Base-by-base conservation (phyloP, 2,797 vertebrate species). In the Artibeus jamaicensis region DNA sequence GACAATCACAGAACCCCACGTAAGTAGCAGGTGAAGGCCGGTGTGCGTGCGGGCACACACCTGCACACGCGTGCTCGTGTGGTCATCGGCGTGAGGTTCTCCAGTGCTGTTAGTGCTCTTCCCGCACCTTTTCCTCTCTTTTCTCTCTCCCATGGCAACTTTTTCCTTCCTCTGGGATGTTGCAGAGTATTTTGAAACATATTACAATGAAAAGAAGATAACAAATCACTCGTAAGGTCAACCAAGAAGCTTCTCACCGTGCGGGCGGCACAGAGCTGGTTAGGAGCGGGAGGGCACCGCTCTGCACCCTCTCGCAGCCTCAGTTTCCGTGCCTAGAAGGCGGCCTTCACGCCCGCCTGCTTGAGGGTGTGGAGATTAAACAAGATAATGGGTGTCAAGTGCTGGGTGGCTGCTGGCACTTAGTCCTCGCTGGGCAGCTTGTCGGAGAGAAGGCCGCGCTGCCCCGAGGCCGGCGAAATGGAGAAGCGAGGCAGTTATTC, bases 381-480 rank as follows among this genome's bases (percentile, higher is more conserved):
- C 96, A 71, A 86, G 97, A 96, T 78, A 91, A 86, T 2, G 70
- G 21, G 96, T 84, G 83, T 88, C 32, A 88, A 89, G 94, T 22
- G 73, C 95, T 92, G 65, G 44, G 96, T 86, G 26, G 74, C 37
- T 0, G 55, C 95, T 95, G 97, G 96, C 94, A 32, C 82, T 59
- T 12, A 29, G 82, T 77, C 93, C 42, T 65, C 0, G 0, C 78
- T 9, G 76, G 96, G 92, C 95, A 70, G 91, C 94, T 94, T 82
- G 83, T 48, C 4, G 4, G 86, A 90, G 96, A 67, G 73, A 83
- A 89, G 93, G 32, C 34, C 29, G 53, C 12, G 8, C 78, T n/a
- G 70, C 68, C 57, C 86, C 46, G 93, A 86, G 93, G 93, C 93
- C 77, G 34, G 34, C 92, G 96, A 96, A 92, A 96, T 68, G 88